Conservation (phyloP, 2,888 invertebrate species). For the Megalurothrips usitatus region DNA sequence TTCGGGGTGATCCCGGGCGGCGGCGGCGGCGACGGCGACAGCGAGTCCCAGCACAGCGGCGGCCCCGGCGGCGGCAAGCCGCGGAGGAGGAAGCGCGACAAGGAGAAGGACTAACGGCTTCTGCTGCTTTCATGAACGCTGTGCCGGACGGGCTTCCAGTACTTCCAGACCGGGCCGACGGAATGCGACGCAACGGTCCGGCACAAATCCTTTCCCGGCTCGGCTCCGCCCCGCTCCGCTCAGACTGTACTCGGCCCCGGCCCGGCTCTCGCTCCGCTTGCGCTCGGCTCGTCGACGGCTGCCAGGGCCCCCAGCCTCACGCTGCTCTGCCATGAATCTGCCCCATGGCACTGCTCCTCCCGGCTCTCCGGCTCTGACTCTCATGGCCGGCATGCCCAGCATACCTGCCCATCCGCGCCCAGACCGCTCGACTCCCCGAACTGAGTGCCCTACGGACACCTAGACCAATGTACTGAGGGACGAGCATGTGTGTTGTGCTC, state of each 20-base stretch:
- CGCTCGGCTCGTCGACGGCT: neutral
- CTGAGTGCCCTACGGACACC: neutral
- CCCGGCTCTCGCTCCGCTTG: no score
- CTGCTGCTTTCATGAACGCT: neutral
- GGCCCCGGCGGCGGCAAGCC: neutral
- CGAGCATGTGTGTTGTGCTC: neutral
- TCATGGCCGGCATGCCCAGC: neutral
- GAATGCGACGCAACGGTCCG: neutral
- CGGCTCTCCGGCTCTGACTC: neutral
- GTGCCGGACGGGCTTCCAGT: neutral
- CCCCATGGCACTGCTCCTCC: neutral
- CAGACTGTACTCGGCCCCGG: no score
- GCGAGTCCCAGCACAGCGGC: neutral
- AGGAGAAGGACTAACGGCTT: neutral
- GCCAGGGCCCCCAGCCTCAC: neutral
- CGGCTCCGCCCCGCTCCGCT: neutral
- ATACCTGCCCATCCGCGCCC: neutral
- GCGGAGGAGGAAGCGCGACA: neutral
- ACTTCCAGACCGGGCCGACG: no score
- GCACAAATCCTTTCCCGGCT: neutral
- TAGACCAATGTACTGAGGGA: neutral
- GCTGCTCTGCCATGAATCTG: no score
- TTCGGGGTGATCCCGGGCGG: neutral
- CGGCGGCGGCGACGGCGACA: neutral
- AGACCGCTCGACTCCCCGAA: neutral